phyloP scores from a whole-genome alignment of 2,888 invertebrate genomes.

The Schizaphis graminum region DNA sequence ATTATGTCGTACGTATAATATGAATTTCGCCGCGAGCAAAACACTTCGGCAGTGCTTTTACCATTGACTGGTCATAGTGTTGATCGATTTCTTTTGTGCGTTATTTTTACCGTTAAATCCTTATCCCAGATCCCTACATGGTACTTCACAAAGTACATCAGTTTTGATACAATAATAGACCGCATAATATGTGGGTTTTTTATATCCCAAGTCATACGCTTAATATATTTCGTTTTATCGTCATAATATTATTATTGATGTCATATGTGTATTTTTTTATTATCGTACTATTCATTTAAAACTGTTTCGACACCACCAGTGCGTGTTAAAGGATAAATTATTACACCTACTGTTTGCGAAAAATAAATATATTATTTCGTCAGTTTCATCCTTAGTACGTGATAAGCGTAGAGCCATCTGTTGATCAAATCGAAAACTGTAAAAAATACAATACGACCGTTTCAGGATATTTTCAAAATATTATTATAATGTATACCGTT shows the following conservation, averaged over 20 bases:
- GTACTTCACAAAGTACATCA: neutral
- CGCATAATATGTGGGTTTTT: neutral
- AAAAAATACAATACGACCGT: neutral
- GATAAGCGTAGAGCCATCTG: constrained; percentile 22
- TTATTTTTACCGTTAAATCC: neutral
- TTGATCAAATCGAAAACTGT: neutral
- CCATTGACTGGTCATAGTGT: neutral
- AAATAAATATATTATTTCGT: neutral
- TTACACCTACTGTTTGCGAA: no score
- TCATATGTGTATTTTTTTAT: neutral
- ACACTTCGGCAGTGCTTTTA: neutral
- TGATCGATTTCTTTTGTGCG: neutral
- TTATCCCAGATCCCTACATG: neutral
- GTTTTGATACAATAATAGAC: neutral
- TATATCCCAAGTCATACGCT: neutral
- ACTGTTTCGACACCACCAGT: neutral
- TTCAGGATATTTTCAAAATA: neutral
- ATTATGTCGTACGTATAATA: neutral
- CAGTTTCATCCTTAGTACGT: no score
- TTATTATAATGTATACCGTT: neutral
- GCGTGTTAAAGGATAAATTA: neutral
- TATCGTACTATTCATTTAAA: neutral
- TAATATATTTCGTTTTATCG: neutral
- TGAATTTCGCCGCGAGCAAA: neutral
- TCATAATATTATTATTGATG: neutral